Conservation (phyloP, 2,113 vertebrate genomes). For the Leiothrix lutea region DNA sequence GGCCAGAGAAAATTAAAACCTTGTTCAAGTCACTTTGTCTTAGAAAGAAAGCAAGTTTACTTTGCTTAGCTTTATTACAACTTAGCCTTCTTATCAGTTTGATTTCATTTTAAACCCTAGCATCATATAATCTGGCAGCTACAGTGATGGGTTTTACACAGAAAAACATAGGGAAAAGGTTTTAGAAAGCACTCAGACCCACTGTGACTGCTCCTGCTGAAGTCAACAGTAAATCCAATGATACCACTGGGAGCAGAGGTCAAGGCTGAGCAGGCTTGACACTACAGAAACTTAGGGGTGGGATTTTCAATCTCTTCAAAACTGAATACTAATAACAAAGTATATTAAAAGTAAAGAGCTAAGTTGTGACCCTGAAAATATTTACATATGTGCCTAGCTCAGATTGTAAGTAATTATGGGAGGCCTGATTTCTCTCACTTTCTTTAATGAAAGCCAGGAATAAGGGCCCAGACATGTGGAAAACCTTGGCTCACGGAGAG, state of each 20-base stretch:
- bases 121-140: conserved; percentile 19
- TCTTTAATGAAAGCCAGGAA: conserved; percentile 4
- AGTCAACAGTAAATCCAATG: conserved; percentile 12
- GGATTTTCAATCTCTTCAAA: conserved; percentile 36
- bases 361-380: conserved; percentile 31
- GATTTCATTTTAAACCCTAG: conserved; percentile 4
- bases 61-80: conserved; percentile 14
- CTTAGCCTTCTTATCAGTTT: background rate
- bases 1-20: background rate
- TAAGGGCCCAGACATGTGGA: background rate
- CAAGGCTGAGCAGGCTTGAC: background rate
- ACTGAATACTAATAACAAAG: background rate
- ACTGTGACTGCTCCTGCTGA: background rate
- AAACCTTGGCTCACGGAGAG: background rate
- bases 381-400: conserved; percentile 24
- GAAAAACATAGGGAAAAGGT: background rate
- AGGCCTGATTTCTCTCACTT: conserved; percentile 27
- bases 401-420: conserved; percentile 13
- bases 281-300: conserved; percentile 15
- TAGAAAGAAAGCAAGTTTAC: background rate
- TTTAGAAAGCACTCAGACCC: background rate
- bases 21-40: background rate
- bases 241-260: background rate
- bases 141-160: background rate
- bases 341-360: conserved; percentile 43